Percentiles rank a stretch among this genome's conserved stretches.
These are phyloP conservation scores for Dorcus hopei DNA, from an alignment of 2,888 invertebrate genomes.

Conservation along the genomic window DNA sequence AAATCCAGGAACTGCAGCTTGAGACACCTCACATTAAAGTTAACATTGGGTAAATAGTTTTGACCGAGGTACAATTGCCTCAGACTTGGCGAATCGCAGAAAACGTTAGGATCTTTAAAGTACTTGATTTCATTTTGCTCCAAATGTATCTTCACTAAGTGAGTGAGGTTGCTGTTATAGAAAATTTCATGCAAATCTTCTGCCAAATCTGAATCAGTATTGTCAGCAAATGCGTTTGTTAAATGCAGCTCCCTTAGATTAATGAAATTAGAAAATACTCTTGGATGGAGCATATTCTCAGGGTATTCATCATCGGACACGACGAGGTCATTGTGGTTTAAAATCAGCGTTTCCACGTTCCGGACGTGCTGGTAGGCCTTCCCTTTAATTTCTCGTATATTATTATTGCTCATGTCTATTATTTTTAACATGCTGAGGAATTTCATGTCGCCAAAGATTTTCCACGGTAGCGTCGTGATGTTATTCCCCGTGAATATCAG, in stretches of 20 bases:
- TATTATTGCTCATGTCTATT: conserved; percentile 73
- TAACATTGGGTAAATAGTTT: conserved; percentile 58
- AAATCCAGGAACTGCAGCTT: conserved; percentile 66
- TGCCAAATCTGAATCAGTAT: conserved; percentile 59
- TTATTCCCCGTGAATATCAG: conserved; percentile 71
- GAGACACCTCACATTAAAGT: conserved; percentile 66
- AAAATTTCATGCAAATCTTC: conserved; percentile 70
- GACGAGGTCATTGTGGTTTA: conserved; percentile 69
- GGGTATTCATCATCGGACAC: conserved; percentile 55
- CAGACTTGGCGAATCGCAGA: conserved; percentile 66
- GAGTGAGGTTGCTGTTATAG: conserved; percentile 63
- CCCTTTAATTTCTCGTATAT: conserved; percentile 67
- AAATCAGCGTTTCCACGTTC: conserved; percentile 63
- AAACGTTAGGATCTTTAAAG: conserved; percentile 63
- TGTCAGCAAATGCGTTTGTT: conserved; percentile 70
- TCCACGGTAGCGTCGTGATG: conserved; percentile 63
- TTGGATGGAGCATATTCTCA: conserved; percentile 61
- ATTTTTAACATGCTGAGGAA: conserved; percentile 57
- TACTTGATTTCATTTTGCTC: conserved; percentile 72
- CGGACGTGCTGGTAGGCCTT: conserved; percentile 72
- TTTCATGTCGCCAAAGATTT: conserved; percentile 65
- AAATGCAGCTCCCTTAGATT: conserved; percentile 68
- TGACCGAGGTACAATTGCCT: conserved; percentile 69
- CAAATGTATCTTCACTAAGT: conserved; percentile 66
- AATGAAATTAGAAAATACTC: conserved; percentile 67